Evolutionary conservation across 92 coral and sea anemone species (phyloP).

Genomic region (Epizoanthus fatuus): DNA sequence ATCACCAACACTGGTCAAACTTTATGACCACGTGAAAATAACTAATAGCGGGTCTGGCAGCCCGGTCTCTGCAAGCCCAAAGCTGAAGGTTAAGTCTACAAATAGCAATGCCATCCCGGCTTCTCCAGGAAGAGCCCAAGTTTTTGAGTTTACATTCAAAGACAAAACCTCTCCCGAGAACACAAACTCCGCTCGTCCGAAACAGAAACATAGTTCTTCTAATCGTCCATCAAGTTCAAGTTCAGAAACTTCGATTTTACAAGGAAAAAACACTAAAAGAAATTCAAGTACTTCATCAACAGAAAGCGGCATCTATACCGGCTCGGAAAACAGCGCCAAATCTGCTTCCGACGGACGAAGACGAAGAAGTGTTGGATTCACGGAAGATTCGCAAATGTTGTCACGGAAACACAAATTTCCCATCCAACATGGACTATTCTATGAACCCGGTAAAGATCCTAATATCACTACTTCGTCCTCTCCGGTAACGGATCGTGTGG

Average conservation of each 20-base stretch:
- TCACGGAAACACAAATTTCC: slow-evolving; percentile 6
- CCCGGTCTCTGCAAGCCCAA: slow-evolving; percentile 4
- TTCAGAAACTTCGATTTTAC: background rate
- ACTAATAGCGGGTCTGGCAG: slow-evolving; percentile 9
- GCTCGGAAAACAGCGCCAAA: background rate
- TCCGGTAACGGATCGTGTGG: background rate
- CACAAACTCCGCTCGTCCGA: background rate
- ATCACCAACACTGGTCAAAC: slow-evolving; percentile 12
- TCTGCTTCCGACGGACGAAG: background rate
- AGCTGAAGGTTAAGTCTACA: background rate
- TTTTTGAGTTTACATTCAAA: slow-evolving; percentile 3
- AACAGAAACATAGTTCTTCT: background rate
- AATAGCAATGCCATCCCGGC: background rate
- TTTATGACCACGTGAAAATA: slow-evolving; percentile 26
- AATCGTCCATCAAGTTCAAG: background rate
- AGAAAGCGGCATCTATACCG: background rate
- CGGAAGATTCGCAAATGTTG: background rate
- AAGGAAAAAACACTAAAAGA: background rate
- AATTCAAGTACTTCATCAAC: background rate
- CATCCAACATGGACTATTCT: background rate
- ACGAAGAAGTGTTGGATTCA: background rate
- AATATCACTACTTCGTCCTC: background rate
- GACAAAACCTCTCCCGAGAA: background rate
- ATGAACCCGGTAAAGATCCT: slow-evolving; percentile 9
- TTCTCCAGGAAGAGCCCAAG: background rate